A percentile compares a stretch with the other conserved stretches of the same genome.
Conservation (phyloP, 2,797 vertebrate genomes). For the Characodon lateralis region DNA sequence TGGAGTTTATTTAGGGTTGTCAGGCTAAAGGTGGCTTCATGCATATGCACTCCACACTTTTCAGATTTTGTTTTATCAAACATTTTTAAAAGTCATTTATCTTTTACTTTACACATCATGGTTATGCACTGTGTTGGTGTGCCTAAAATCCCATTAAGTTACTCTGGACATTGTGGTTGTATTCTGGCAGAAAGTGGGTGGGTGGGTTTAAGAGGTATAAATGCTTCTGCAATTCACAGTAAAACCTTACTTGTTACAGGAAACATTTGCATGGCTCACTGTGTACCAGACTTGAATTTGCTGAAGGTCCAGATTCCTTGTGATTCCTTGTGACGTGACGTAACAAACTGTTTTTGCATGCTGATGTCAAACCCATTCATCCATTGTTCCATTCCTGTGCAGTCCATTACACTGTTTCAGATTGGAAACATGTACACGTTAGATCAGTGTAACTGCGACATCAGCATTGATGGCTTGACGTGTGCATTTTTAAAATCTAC, state of each 20-base stretch:
- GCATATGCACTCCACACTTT: background rate
- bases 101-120: background rate
- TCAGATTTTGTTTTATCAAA: background rate
- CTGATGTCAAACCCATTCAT: background rate
- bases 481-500: background rate
- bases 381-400: background rate
- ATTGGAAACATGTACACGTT: background rate
- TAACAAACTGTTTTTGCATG: background rate
- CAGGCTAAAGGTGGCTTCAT: background rate
- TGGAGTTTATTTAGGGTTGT: background rate
- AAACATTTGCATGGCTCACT: background rate
- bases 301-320: background rate
- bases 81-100: background rate
- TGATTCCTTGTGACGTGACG: background rate
- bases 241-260: background rate
- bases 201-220: background rate
- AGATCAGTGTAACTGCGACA: background rate
- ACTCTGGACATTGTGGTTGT: background rate
- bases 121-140: background rate
- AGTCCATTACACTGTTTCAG: background rate
- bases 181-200: background rate
- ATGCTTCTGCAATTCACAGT: background rate
- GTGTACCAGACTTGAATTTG: conserved; percentile 1
- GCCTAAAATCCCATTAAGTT: background rate
- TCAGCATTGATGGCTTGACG: background rate